These are phyloP conservation scores for Pocillopora grandis DNA, from an alignment of 92 coral and sea anemone genomes.

Conservation along the genomic window DNA sequence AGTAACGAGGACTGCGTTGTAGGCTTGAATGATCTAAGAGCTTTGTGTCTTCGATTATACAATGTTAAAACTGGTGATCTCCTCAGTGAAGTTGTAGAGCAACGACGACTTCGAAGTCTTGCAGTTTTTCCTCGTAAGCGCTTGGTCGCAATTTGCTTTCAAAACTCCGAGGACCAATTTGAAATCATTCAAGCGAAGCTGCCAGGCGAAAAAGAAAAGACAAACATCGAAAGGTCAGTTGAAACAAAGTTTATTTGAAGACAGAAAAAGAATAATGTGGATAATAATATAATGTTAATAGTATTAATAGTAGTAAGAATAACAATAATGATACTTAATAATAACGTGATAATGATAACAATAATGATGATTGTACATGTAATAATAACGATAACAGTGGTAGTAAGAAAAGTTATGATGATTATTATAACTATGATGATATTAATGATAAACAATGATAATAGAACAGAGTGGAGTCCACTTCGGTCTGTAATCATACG, in stretches of 20 bases:
- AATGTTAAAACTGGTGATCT: conserved; percentile 15
- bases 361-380: too few species aligned
- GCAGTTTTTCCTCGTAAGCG: conserved; percentile 7
- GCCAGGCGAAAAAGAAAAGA: background rate
- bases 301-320: too few species aligned
- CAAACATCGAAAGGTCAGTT: conserved; percentile 1
- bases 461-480: too few species aligned
- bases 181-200: conserved; percentile 1
- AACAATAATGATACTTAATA: too few species aligned
- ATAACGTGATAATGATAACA: too few species aligned
- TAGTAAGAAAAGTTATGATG: too few species aligned
- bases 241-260: background rate
- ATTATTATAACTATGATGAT: too few species aligned
- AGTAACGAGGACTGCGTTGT: conserved; percentile 16
- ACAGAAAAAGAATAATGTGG: background rate
- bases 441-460: too few species aligned
- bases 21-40: background rate
- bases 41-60: background rate
- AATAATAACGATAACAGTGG: too few species aligned
- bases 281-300: too few species aligned
- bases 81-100: background rate
- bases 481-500: too few species aligned
- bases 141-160: background rate
- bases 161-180: background rate
- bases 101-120: background rate